These are phyloP conservation scores for Schizotus pectinicornis DNA, from an alignment of 2,888 invertebrate genomes.

Conservation along the genomic window DNA sequence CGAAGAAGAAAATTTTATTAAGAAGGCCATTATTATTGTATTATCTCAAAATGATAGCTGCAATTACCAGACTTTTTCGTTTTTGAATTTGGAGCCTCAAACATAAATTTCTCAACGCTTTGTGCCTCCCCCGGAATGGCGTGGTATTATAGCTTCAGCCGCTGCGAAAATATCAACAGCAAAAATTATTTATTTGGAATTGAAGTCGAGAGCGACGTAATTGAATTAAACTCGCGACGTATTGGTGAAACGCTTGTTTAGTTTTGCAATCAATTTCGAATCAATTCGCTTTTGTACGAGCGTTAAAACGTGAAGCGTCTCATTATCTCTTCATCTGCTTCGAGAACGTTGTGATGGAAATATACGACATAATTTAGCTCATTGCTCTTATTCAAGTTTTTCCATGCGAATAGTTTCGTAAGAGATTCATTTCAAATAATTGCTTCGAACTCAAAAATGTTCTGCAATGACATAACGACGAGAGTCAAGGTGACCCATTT, in stretches of 20 bases:
- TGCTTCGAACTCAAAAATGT: not conserved
- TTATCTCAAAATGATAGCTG: too few species aligned
- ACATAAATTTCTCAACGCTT: too few species aligned
- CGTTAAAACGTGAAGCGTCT: conserved; percentile 15
- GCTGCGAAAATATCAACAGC: not conserved
- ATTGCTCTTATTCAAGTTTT: not conserved
- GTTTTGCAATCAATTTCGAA: conserved; percentile 24
- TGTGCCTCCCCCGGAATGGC: not conserved
- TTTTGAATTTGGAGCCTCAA: too few species aligned
- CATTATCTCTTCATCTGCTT: conserved; percentile 11
- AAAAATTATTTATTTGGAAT: conserved; percentile 16
- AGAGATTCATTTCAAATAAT: not conserved
- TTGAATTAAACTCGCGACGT: conserved; percentile 22
- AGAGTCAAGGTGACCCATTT: conserved; percentile 1
- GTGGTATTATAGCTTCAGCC: not conserved
- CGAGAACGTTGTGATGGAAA: conserved; percentile 8
- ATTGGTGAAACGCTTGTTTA: conserved; percentile 22
- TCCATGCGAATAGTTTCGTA: too few species aligned
- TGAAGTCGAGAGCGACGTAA: conserved; percentile 15
- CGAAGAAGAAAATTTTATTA: too few species aligned
- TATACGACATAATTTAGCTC: conserved; percentile 4
- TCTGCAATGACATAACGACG: not conserved
- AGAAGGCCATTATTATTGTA: too few species aligned
- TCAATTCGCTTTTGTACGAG: conserved; percentile 6
- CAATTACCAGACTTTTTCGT: too few species aligned